A percentile compares a stretch with the other conserved stretches of the same genome.
Evolutionary conservation across 2,113 vertebrate species (phyloP).

Genomic region (Sporophila hypoxantha): DNA sequence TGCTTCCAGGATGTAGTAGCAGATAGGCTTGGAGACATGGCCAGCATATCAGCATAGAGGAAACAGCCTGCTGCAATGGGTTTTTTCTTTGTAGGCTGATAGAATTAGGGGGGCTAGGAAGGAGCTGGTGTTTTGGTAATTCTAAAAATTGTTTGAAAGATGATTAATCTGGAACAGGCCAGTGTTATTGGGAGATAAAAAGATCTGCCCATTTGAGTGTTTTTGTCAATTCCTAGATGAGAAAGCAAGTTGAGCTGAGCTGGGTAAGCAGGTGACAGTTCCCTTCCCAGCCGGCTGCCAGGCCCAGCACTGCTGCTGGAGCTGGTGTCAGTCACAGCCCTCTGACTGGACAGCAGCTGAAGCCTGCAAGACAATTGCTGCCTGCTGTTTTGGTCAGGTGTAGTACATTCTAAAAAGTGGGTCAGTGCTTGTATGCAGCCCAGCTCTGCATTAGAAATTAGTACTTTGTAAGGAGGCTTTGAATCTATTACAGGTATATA

Average conservation of each 20-base stretch:
- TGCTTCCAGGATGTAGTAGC: neutral
- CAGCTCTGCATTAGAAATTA: neutral
- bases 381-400: neutral
- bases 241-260: neutral
- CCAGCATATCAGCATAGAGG: neutral
- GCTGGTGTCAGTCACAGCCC: neutral
- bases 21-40: neutral
- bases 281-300: neutral
- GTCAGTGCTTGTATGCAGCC: neutral
- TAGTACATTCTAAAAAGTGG: neutral
- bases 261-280: neutral
- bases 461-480: neutral
- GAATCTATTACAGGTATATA: neutral
- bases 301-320: neutral
- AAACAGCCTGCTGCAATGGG: accelerated
- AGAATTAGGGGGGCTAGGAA: neutral
- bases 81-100: neutral
- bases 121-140: neutral
- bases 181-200: neutral
- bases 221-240: neutral
- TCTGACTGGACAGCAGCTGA: neutral
- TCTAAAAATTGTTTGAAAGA: neutral
- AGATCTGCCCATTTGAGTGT: neutral
- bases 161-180: neutral
- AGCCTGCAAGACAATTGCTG: conserved; percentile 1